Evolutionary conservation across 53 echinoderm and acorn worm genomes (phyloP).

Genomic region (Patiria pectinifera): DNA sequence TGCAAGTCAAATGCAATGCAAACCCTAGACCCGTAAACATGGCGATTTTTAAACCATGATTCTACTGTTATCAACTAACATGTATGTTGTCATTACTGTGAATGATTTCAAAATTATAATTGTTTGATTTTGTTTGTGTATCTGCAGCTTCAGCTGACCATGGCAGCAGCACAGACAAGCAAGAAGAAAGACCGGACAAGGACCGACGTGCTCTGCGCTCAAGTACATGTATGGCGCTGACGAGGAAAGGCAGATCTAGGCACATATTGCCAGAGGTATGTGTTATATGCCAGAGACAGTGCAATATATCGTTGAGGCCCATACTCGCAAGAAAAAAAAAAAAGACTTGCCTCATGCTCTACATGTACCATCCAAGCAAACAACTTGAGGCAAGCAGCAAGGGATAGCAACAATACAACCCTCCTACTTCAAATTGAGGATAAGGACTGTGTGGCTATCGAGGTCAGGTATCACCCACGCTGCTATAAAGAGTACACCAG

Average conservation of each 20-base stretch:
- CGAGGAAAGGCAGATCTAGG: neutral
- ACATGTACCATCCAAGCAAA: constrained; percentile 39
- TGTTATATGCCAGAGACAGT: neutral
- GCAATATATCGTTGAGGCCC: neutral
- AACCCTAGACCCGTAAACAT: no score
- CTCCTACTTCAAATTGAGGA: constrained; percentile 47
- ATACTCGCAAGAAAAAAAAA: constrained; percentile 10
- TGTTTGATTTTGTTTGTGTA: neutral
- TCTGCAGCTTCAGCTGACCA: neutral
- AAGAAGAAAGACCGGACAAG: neutral
- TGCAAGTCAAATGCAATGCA: no score
- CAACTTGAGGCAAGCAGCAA: constrained; percentile 35
- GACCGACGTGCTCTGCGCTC: constrained; percentile 14
- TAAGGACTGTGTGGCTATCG: constrained; percentile 68
- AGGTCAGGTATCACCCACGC: constrained; percentile 48
- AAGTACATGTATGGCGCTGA: neutral
- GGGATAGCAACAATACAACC: constrained; percentile 18
- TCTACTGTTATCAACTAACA: no score
- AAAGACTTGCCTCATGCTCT: constrained; percentile 27
- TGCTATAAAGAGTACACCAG: constrained; percentile 55
- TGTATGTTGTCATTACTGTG: no score
- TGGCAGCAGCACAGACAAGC: neutral
- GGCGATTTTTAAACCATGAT: no score
- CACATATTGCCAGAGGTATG: constrained; percentile 21
- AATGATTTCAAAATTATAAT: no score